Conservation (phyloP, 2,888 invertebrate species). For the Theodoxus fluviatilis region DNA sequence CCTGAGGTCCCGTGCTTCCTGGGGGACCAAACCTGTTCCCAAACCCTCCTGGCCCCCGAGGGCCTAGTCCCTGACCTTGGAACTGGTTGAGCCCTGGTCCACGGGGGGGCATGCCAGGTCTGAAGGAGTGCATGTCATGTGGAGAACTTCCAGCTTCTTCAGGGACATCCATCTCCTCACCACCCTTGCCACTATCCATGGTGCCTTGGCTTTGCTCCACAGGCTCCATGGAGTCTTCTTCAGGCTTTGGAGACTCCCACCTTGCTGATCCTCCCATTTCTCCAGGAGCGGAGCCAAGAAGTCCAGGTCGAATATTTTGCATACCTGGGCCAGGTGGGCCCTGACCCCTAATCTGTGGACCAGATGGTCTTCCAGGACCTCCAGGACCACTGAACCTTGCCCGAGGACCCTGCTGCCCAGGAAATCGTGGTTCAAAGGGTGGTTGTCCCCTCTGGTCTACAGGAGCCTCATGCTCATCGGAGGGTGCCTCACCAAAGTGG, state of each 20-base stretch:
- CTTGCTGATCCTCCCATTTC: too few species aligned
- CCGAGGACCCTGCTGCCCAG: neutral
- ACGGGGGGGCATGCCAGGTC: too few species aligned
- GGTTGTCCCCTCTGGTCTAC: neutral
- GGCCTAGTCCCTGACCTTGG: too few species aligned
- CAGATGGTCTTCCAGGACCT: conserved; percentile 13
- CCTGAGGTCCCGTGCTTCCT: too few species aligned
- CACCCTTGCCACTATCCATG: neutral
- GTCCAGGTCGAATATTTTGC: neutral
- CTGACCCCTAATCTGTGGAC: neutral
- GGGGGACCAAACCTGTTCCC: too few species aligned
- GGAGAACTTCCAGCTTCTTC: conserved; percentile 16
- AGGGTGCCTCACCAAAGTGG: too few species aligned
- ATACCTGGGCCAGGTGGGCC: conserved; percentile 24
- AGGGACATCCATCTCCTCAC: conserved; percentile 19
- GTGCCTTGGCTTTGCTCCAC: neutral
- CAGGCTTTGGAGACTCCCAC: too few species aligned
- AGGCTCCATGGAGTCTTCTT: neutral
- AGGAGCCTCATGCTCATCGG: conserved; percentile 12
- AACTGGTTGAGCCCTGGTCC: too few species aligned
- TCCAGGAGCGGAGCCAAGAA: neutral
- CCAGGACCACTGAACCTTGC: neutral
- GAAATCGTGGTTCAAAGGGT: neutral
- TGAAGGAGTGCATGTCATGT: too few species aligned
- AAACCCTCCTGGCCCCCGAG: too few species aligned